Conservation (phyloP, 1,140 invertebrate genomes). For the Spodoptera litura region DNA sequence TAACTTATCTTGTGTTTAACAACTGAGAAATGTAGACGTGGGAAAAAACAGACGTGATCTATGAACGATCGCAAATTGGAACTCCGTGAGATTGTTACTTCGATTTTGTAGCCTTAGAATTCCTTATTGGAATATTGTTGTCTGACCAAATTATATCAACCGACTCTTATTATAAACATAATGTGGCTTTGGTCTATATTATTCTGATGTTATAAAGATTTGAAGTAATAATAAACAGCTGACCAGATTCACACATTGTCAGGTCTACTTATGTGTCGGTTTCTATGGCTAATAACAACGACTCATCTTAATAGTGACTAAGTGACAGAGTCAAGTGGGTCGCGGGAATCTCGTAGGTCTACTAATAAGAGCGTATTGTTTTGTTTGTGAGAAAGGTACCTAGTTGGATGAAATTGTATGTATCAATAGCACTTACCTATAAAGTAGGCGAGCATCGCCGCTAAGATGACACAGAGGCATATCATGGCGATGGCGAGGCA, state of each 20-base stretch:
- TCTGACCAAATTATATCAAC: not conserved
- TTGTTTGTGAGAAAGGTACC: not conserved
- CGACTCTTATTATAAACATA: too few species aligned
- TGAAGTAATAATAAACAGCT: not conserved
- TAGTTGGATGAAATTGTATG: too few species aligned
- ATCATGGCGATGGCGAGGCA: constrained; percentile 96
- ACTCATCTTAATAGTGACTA: not conserved
- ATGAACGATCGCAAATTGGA: constrained; percentile 29
- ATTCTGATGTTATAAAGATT: too few species aligned
- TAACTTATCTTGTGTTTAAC: not conserved
- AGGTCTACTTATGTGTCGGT: not conserved
- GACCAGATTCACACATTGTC: not conserved
- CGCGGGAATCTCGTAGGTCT: not conserved
- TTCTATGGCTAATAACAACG: not conserved
- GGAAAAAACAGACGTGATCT: constrained; percentile 30
- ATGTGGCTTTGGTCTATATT: too few species aligned
- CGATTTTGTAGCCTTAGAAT: constrained; percentile 12
- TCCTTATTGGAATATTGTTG: constrained; percentile 8
- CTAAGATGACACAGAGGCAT: constrained; percentile 93
- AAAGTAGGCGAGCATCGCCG: constrained; percentile 97
- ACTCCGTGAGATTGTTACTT: constrained; percentile 15
- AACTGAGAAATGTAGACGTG: constrained; percentile 19
- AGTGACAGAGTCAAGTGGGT: constrained; percentile 5
- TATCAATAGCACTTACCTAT: constrained; percentile 90
- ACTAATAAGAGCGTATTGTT: not conserved